These are phyloP conservation scores for Austrofundulus limnaeus DNA, from an alignment of 2,113 vertebrate genomes.

Conservation along the genomic window DNA sequence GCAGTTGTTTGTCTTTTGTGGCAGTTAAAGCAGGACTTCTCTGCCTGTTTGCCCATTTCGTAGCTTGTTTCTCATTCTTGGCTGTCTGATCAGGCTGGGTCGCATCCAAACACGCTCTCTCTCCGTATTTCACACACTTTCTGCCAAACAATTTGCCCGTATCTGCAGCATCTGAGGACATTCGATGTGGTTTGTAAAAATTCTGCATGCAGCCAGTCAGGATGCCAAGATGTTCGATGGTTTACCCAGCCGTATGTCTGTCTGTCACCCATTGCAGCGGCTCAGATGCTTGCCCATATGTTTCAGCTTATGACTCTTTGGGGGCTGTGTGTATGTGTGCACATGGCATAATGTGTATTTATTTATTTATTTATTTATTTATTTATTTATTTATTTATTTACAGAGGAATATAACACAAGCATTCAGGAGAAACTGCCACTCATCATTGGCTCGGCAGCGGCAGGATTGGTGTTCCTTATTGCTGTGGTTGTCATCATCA, in stretches of 20 bases:
- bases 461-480: conserved; percentile 95
- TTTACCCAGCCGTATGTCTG: conserved; percentile 70
- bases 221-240: conserved; percentile 60
- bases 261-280: conserved; percentile 66
- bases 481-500: conserved; percentile 90
- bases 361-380: no score
- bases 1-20: conserved; percentile 15
- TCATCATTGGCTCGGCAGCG: conserved; percentile 94
- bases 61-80: conserved; percentile 54
- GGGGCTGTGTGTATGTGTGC: conserved; percentile 14
- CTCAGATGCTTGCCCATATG: conserved; percentile 75
- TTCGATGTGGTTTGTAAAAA: conserved; percentile 55
- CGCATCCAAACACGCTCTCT: conserved; percentile 63
- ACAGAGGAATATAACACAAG: conserved; percentile 96
- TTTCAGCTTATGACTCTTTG: conserved; percentile 49
- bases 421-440: conserved; percentile 95
- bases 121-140: conserved; percentile 55
- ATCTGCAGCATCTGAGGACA: conserved; percentile 57
- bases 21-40: conserved; percentile 13
- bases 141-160: conserved; percentile 71
- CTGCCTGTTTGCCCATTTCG: conserved; percentile 33
- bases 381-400: conserved; percentile 18
- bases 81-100: conserved; percentile 51
- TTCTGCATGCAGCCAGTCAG: conserved; percentile 33
- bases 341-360: conserved; percentile 21